Evolutionary conservation across 2,888 invertebrate genomes (phyloP).

Genomic region (Calliphora vomitoria): DNA sequence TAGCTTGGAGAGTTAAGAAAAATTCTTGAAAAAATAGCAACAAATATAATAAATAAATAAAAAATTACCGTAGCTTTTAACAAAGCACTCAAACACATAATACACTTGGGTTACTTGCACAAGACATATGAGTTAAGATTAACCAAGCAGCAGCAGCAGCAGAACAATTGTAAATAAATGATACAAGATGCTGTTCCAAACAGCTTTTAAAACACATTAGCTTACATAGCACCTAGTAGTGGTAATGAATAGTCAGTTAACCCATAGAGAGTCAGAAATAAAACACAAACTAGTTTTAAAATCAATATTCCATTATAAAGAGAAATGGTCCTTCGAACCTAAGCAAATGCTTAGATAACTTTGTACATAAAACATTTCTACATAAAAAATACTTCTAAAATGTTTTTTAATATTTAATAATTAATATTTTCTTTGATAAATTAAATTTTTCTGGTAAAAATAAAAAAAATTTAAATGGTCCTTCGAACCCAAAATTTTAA

Average conservation of each 20-base stretch:
- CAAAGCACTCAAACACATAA: neutral
- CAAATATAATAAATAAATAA: conserved; percentile 8
- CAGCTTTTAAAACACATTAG: neutral
- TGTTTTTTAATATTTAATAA: too few species aligned
- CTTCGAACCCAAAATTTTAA: too few species aligned
- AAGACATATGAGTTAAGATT: conserved; percentile 27
- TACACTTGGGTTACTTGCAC: neutral
- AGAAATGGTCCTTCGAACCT: too few species aligned
- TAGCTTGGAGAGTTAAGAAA: conserved; percentile 12
- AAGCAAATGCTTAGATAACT: too few species aligned
- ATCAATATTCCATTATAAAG: too few species aligned
- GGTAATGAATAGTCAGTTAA: conserved; percentile 31
- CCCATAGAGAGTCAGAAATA: conserved; percentile 1
- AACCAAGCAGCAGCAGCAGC: conserved; percentile 3
- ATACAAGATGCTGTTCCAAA: conserved; percentile 30
- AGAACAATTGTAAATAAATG: conserved; percentile 21
- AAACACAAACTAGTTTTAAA: too few species aligned
- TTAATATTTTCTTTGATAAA: too few species aligned
- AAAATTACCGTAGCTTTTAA: conserved; percentile 23
- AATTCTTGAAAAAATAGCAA: conserved; percentile 3
- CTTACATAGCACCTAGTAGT: conserved; percentile 34
- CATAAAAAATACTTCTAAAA: too few species aligned
- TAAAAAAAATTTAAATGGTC: too few species aligned
- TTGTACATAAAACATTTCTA: too few species aligned
- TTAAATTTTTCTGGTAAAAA: too few species aligned